Percentiles rank a stretch among this genome's conserved stretches.
These are phyloP conservation scores for Crenuchus spilurus DNA, from an alignment of 2,797 vertebrate genomes.

Conservation along the genomic window DNA sequence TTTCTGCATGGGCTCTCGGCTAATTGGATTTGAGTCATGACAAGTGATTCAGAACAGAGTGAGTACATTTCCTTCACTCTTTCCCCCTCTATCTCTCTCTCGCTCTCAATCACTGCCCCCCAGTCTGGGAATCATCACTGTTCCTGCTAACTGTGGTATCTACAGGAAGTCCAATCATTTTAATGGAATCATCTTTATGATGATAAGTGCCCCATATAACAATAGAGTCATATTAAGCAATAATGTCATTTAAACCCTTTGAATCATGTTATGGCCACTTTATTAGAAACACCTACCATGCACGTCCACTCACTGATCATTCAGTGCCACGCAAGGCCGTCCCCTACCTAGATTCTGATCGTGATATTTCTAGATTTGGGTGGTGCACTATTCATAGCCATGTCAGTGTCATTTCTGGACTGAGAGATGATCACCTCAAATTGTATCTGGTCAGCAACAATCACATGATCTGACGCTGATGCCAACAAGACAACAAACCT, in stretches of 20 bases:
- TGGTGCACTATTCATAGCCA: no score
- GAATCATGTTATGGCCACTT: not conserved
- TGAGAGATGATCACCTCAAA: no score
- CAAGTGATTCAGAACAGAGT: constrained; percentile 34
- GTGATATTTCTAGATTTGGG: no score
- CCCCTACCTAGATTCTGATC: no score
- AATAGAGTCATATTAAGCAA: not conserved
- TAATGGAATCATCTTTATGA: not conserved
- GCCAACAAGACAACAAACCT: no score
- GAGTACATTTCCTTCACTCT: not conserved
- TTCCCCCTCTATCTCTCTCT: constrained; percentile 12
- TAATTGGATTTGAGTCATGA: constrained; percentile 33
- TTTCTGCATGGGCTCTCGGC: constrained; percentile 17
- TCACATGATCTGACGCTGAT: no score
- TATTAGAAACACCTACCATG: no score
- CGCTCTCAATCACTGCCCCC: not conserved
- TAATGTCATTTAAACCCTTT: not conserved
- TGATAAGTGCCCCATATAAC: not conserved
- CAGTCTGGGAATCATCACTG: not conserved
- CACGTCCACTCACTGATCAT: no score
- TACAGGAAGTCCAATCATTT: not conserved
- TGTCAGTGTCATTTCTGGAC: no score
- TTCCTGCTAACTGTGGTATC: not conserved
- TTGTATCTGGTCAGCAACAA: no score
- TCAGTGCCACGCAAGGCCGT: no score